A percentile compares a stretch with the other conserved stretches of the same genome.
These are phyloP conservation scores for Drosophila ustulata DNA, from an alignment of 2,888 invertebrate species.

Conservation along the genomic window DNA sequence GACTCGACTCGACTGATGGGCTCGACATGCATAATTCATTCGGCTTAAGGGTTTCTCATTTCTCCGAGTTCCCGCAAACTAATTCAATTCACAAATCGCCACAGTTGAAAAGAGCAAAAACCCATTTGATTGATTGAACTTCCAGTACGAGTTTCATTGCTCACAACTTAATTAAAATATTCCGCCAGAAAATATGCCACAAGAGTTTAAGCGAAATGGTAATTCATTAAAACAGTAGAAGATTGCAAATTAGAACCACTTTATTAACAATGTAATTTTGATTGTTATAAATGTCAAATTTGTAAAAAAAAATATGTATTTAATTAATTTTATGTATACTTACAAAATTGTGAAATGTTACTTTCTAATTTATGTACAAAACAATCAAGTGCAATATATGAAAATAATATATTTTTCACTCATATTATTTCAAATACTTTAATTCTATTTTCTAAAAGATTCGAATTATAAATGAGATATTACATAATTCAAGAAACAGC, in stretches of 20 bases:
- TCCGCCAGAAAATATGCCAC: constrained; percentile 16
- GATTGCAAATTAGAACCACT: too few relatives aligned
- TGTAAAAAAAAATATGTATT: too few relatives aligned
- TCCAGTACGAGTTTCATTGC: constrained; percentile 4
- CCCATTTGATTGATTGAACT: constrained; percentile 11
- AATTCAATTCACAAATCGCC: constrained; percentile 11
- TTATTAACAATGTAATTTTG: too few relatives aligned
- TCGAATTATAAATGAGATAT: too few relatives aligned
- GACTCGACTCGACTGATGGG: constrained; percentile 19
- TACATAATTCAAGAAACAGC: too few relatives aligned
- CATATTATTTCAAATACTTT: too few relatives aligned
- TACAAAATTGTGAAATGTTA: too few relatives aligned
- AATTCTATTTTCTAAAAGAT: too few relatives aligned
- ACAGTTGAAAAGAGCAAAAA: not conserved
- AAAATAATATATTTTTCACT: too few relatives aligned
- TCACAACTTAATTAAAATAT: constrained; percentile 15
- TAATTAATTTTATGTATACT: too few relatives aligned
- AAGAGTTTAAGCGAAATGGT: constrained; percentile 26
- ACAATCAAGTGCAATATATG: too few relatives aligned
- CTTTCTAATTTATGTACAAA: too few relatives aligned
- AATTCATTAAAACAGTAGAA: not conserved
- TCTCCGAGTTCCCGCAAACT: constrained; percentile 5
- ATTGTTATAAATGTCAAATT: not conserved
- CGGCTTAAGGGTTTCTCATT: constrained; percentile 50
- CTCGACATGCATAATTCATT: constrained; percentile 71